Conservation (phyloP, 2,113 vertebrate species). For the Lonchura striata region DNA sequence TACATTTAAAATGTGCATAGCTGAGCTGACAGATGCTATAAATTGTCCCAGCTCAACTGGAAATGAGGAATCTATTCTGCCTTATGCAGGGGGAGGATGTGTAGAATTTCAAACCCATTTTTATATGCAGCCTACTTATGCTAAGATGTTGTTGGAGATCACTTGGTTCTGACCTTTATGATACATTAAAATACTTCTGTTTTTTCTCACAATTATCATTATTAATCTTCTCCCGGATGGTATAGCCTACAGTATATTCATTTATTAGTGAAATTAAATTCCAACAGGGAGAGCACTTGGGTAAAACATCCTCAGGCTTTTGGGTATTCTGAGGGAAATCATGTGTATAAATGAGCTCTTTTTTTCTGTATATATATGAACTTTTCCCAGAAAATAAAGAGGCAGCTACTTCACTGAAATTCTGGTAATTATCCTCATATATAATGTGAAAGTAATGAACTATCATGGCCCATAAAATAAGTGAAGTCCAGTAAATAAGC, state of each 20-base stretch:
- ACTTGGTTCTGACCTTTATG: background rate
- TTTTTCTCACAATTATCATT: background rate
- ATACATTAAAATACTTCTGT: background rate
- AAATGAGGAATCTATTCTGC: background rate
- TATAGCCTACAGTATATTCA: background rate
- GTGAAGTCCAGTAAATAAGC: background rate
- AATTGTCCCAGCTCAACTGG: background rate
- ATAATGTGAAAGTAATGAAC: background rate
- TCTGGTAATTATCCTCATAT: background rate
- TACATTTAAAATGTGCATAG: background rate
- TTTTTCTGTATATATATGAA: background rate
- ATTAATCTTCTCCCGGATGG: background rate
- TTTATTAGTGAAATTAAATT: background rate
- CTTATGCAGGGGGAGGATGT: background rate
- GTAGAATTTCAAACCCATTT: background rate
- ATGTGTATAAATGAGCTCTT: background rate
- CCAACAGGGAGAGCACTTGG: background rate
- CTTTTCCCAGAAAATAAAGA: background rate
- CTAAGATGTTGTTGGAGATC: background rate
- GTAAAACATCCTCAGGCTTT: background rate
- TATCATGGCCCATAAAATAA: background rate
- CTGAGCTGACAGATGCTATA: background rate
- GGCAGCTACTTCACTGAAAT: background rate
- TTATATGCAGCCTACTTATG: background rate
- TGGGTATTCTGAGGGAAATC: background rate